Percentiles rank a stretch among this genome's conserved stretches.
phyloP scores from a whole-genome alignment of 2,888 invertebrate genomes.

The Parasteatoda lunata region DNA sequence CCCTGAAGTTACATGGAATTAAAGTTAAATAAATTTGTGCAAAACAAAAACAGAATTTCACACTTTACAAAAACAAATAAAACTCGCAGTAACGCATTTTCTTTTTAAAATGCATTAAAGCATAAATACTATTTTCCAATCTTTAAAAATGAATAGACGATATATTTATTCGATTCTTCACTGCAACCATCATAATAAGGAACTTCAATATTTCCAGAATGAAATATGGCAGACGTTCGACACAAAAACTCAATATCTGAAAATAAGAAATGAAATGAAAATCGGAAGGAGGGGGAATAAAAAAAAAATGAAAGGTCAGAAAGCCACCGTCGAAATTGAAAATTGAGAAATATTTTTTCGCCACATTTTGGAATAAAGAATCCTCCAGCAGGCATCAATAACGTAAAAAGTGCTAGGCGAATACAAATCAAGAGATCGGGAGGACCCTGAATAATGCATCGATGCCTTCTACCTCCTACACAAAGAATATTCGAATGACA shows the following conservation, averaged over 20 bases:
- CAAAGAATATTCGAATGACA: slow-evolving; percentile 33
- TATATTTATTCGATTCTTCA: neutral
- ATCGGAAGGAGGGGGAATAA: neutral
- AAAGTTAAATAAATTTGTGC: too few species aligned
- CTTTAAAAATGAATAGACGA: neutral
- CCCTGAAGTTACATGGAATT: too few species aligned
- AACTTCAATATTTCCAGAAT: slow-evolving; percentile 1
- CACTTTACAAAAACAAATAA: too few species aligned
- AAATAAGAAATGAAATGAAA: slow-evolving; percentile 4
- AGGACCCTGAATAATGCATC: slow-evolving; percentile 51
- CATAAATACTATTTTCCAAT: too few species aligned
- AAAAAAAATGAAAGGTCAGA: slow-evolving; percentile 2
- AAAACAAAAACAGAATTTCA: too few species aligned
- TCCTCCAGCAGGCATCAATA: slow-evolving; percentile 11
- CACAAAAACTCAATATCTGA: neutral
- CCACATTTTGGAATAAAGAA: slow-evolving; percentile 2
- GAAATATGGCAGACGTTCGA: neutral
- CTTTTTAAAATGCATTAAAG: too few species aligned
- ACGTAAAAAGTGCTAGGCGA: slow-evolving; percentile 21
- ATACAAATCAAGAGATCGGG: slow-evolving; percentile 23
- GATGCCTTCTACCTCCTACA: neutral
- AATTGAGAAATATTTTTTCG: slow-evolving; percentile 5
- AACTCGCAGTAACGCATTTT: too few species aligned
- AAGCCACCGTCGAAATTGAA: neutral
- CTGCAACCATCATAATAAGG: neutral